Evolutionary conservation across 2,113 vertebrate species (phyloP).

Genomic region (Chascanopsetta lugubris): DNA sequence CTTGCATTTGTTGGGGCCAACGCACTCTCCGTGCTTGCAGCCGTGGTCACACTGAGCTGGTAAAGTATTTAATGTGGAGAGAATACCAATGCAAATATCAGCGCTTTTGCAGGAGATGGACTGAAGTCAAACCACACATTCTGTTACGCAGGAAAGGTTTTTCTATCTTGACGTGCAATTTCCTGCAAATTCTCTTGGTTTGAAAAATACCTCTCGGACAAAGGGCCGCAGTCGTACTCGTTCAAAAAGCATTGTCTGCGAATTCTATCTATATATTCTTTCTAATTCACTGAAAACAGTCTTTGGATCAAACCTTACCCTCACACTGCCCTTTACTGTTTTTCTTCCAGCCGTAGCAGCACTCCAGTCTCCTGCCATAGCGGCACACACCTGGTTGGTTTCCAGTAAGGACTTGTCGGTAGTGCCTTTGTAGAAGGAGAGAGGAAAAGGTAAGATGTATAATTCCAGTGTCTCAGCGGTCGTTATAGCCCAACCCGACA

Average conservation of each 20-base stretch:
- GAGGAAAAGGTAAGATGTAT: constrained; percentile 34
- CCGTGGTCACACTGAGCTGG: constrained; percentile 89
- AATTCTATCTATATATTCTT: background rate
- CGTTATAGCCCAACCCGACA: constrained; percentile 6
- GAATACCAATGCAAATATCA: constrained; percentile 46
- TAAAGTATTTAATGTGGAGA: constrained; percentile 64
- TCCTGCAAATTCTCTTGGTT: constrained; percentile 32
- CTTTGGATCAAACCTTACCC: constrained; percentile 80
- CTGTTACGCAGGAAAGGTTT: constrained; percentile 37
- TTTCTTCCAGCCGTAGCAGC: constrained; percentile 95
- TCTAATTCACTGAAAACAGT: background rate
- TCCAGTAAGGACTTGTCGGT: constrained; percentile 72
- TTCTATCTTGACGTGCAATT: constrained; percentile 37
- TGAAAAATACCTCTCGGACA: constrained; percentile 25
- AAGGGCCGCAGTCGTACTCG: constrained; percentile 33
- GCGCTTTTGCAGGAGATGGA: constrained; percentile 39
- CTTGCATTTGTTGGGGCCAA: constrained; percentile 92
- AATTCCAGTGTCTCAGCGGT: constrained; percentile 9
- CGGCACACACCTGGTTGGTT: constrained; percentile 87
- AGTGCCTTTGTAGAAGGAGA: constrained; percentile 68
- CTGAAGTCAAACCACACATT: constrained; percentile 59
- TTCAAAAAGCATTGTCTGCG: background rate
- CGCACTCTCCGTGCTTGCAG: constrained; percentile 94
- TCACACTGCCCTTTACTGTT: constrained; percentile 89
- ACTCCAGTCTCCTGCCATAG: constrained; percentile 89